Percentiles rank a stretch among this genome's conserved stretches.
Evolutionary conservation across 2,113 vertebrate genomes (phyloP).

Genomic region (Fregetta grallaria): DNA sequence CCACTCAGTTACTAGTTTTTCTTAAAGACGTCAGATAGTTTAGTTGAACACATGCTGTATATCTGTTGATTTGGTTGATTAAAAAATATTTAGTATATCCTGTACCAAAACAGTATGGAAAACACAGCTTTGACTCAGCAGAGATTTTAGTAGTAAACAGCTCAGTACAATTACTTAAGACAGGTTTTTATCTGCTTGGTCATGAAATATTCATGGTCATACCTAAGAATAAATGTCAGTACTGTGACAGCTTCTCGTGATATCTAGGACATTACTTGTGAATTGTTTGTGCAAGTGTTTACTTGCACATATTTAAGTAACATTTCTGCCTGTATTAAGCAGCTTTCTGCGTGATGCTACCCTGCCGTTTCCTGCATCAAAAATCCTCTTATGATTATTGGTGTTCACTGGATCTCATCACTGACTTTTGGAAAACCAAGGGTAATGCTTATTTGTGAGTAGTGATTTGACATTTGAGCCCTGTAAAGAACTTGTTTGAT

Average conservation of each 20-base stretch:
- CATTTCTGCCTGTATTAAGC: neutral
- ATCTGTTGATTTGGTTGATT: neutral
- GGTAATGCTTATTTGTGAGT: neutral
- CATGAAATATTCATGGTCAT: constrained; percentile 13
- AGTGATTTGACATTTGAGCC: neutral
- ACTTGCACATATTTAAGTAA: neutral
- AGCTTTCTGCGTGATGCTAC: neutral
- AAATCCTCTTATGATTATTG: neutral
- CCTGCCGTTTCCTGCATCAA: neutral
- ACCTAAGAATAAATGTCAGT: neutral
- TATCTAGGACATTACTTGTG: neutral
- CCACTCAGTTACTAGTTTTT: neutral
- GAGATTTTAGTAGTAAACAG: neutral
- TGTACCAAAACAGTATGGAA: neutral
- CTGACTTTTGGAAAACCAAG: neutral
- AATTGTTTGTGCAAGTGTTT: neutral
- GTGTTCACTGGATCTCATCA: neutral
- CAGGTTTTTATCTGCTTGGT: neutral
- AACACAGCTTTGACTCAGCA: neutral
- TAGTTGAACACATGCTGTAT: neutral
- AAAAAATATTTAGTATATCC: neutral
- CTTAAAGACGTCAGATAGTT: neutral
- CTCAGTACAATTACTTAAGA: neutral
- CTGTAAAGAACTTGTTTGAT: neutral
- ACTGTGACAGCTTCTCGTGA: neutral